phyloP scores from a whole-genome alignment of 92 coral and sea anemone species.

The Siderastrea radians region DNA sequence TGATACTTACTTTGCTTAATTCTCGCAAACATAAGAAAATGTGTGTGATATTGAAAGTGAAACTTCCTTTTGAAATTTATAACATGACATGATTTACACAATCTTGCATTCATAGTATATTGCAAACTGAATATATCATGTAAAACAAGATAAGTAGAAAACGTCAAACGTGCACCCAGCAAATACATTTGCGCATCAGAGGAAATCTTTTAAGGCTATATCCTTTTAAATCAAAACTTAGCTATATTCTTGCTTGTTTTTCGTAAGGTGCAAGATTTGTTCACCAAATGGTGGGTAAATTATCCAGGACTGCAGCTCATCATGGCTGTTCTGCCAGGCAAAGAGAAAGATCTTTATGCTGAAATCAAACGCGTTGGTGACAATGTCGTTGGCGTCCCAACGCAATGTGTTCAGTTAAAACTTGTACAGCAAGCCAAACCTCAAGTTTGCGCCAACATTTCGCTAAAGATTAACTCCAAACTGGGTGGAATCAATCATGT shows the following conservation, averaged over 20 bases:
- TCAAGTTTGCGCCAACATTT: constrained; percentile 93
- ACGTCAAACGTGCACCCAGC: no score
- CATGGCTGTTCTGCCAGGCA: constrained; percentile 76
- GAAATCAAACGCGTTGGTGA: constrained; percentile 92
- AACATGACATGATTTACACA: no score
- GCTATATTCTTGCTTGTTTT: no score
- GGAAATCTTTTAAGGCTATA: background rate
- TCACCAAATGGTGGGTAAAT: constrained; percentile 37
- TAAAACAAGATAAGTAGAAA: no score
- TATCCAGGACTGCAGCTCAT: constrained; percentile 71
- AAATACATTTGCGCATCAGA: background rate
- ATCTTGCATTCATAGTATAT: no score
- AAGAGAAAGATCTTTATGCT: constrained; percentile 71
- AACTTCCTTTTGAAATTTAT: no score
- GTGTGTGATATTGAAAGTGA: no score
- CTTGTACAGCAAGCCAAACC: constrained; percentile 74
- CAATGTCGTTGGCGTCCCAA: constrained; percentile 86
- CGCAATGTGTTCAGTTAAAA: constrained; percentile 87
- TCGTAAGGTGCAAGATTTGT: constrained; percentile 65
- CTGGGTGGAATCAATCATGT: constrained; percentile 92
- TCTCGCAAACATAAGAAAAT: no score
- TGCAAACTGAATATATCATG: no score
- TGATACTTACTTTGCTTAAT: no score
- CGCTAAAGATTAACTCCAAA: constrained; percentile 93
- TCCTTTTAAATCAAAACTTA: no score